Base-by-base conservation (phyloP, 2,113 vertebrate species). In the Heterotis niloticus region DNA sequence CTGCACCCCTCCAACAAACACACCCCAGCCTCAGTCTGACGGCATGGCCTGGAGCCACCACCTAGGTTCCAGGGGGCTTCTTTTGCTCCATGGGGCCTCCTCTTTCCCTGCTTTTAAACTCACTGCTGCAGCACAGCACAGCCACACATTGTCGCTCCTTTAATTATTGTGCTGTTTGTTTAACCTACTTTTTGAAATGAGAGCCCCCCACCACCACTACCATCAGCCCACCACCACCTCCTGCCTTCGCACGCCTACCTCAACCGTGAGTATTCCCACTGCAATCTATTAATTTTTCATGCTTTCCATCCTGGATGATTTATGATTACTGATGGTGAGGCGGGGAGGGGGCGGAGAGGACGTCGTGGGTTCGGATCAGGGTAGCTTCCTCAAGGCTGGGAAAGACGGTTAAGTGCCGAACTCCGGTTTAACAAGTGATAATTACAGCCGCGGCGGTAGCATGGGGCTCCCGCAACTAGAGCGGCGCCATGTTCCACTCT, bases 341-440 rank as follows among this genome's bases (percentile, higher is more conserved):
- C 1, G 69, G 44, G 52, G 12, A 34, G n/a, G 34, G 16, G 16
- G 29, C 9, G 23, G 34, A 23, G 13, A 69, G 70, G 65, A 4
- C 16, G 29, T 24, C 57, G 60, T 4, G 64, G 11, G 10, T 23
- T 57, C 10, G 64, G 78, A 80, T 80, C 5, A 4, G 20, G 34
- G 12, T 60, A 18, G 57, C 17, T 51, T 24, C 23, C 23, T 14
- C 52, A 7, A 2, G 34, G 67, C 75, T 57, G 4, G 1, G 17
- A n/a, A 69, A 84, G 71, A 77, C 70, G 29, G 78, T 76, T 76
- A 82, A 82, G 83, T 81, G 84, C 77, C 77, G 77, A 26, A 12
- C 28, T 57, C 72, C 18, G 68, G 51, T 26, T 70, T 81, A 81
- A 83, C 83, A 85, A 85, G 84, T 81, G 80, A 82, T 86, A 88